Conservation (phyloP, 2,797 vertebrate genomes). For the Fundulus diaphanus region DNA sequence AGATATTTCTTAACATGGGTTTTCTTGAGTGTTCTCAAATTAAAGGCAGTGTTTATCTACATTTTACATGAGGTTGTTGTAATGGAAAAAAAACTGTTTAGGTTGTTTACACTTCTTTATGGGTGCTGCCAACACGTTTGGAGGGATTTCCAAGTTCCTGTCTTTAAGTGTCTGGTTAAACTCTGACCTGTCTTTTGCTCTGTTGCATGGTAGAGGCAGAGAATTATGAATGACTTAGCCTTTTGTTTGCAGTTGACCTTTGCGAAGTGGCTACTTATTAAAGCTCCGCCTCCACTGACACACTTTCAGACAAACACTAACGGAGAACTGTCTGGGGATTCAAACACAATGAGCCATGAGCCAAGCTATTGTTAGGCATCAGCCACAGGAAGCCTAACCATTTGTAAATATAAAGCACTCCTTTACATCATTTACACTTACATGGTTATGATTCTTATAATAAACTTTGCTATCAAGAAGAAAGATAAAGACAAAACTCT, state of each 20-base stretch:
- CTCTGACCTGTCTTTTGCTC: background rate
- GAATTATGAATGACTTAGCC: conserved; percentile 1
- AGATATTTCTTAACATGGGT: background rate
- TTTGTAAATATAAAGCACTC: background rate
- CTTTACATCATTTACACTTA: background rate
- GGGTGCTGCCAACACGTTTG: background rate
- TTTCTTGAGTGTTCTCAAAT: background rate
- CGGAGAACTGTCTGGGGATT: conserved; percentile 1
- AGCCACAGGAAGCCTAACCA: too few relatives aligned
- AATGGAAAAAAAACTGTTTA: background rate
- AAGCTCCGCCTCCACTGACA: conserved; percentile 1
- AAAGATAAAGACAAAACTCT: too few relatives aligned
- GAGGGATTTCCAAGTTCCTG: background rate
- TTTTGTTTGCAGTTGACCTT: conserved; percentile 18
- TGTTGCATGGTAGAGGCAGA: background rate
- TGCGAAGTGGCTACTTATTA: conserved; percentile 20
- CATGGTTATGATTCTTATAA: background rate
- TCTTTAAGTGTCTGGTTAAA: background rate
- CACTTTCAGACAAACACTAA: background rate
- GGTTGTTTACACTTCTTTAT: background rate
- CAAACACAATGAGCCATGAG: background rate
- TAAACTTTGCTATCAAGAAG: background rate
- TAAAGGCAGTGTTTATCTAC: background rate
- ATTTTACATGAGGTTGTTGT: background rate
- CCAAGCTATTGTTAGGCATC: background rate